Evolutionary conservation across 2,888 invertebrate species (phyloP).

Genomic region (Helleia helle): DNA sequence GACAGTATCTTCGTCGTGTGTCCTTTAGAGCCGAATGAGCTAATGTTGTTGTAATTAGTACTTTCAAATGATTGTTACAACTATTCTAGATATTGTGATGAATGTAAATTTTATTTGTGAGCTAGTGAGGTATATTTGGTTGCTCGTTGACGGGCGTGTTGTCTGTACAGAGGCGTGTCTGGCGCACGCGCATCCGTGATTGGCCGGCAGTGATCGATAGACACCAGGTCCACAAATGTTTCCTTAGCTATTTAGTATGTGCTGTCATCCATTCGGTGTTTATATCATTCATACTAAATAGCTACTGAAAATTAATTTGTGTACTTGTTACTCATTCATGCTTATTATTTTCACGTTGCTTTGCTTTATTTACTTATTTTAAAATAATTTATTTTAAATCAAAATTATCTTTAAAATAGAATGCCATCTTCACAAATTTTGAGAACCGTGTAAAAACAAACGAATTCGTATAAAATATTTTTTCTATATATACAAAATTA

Average conservation of each 20-base stretch:
- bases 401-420: no score
- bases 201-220: slow-evolving; percentile 35
- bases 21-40: not conserved
- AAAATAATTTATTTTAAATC: no score
- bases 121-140: slow-evolving; percentile 4
- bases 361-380: no score
- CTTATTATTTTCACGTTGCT: no score
- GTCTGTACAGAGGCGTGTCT: slow-evolving; percentile 31
- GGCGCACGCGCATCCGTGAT: slow-evolving; percentile 36
- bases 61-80: not conserved
- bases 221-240: slow-evolving; percentile 37
- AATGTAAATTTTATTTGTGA: not conserved
- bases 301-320: slow-evolving; percentile 37
- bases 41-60: not conserved
- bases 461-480: no score
- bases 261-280: slow-evolving; percentile 31
- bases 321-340: slow-evolving; percentile 24
- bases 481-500: no score
- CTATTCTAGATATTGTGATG: slow-evolving; percentile 2
- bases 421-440: no score
- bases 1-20: no score
- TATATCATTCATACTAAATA: slow-evolving; percentile 36
- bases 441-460: no score
- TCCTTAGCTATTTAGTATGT: slow-evolving; percentile 41
- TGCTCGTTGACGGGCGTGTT: slow-evolving; percentile 17